Percentiles rank a stretch among this genome's conserved stretches.
phyloP scores from a whole-genome alignment of 2,113 vertebrate genomes.

The Lichenostomus cassidix region DNA sequence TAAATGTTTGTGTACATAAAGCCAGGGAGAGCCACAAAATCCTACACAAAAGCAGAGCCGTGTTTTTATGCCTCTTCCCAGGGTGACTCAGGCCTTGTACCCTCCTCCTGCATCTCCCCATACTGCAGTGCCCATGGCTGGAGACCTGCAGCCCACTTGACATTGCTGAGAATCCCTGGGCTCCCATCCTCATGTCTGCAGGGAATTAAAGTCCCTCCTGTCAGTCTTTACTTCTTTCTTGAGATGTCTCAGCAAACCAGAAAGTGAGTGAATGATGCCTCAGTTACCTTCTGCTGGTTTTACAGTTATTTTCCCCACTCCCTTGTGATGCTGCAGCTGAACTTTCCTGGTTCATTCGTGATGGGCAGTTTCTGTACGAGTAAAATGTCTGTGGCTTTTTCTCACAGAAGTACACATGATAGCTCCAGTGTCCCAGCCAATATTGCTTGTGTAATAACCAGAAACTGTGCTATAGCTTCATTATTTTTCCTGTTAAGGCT shows the following conservation, averaged over 20 bases:
- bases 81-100: accelerated
- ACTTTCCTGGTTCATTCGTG: not conserved
- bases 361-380: not conserved
- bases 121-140: accelerated
- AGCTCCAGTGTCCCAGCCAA: not conserved
- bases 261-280: not conserved
- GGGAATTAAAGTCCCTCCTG: not conserved
- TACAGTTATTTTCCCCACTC: not conserved
- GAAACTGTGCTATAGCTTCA: not conserved
- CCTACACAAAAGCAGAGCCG: accelerated
- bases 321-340: not conserved
- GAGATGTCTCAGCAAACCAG: not conserved
- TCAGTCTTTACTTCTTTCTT: not conserved
- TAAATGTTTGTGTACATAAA: not conserved
- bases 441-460: not conserved
- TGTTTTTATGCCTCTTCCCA: not conserved
- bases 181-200: not conserved
- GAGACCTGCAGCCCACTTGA: not conserved
- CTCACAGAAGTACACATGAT: not conserved
- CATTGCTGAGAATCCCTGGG: not conserved
- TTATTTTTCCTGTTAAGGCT: not conserved
- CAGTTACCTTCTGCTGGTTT: not conserved
- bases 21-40: not conserved
- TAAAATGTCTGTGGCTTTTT: not conserved
- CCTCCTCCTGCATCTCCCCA: accelerated